Evolutionary conservation across 2,797 vertebrate species (phyloP).

Genomic region (Sebastes dallii): DNA sequence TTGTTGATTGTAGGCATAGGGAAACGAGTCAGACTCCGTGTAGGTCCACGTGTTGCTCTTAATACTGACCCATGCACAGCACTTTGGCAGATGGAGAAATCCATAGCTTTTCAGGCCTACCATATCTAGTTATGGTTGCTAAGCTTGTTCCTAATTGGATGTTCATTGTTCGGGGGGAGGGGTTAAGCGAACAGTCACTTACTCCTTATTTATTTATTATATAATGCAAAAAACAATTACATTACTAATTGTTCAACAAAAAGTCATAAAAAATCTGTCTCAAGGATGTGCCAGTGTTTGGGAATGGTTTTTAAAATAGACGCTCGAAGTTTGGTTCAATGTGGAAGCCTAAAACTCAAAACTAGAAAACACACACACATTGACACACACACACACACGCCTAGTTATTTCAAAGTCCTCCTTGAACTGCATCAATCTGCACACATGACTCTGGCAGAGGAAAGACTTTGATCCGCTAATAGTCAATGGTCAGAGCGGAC

Average conservation of each 20-base stretch:
- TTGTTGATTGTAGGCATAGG: not conserved
- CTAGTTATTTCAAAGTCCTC: conserved; percentile 27
- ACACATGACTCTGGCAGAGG: conserved; percentile 6
- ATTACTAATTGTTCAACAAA: not conserved
- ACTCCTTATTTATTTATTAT: not conserved
- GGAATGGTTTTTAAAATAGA: not conserved
- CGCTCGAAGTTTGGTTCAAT: not conserved
- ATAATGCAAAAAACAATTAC: not conserved
- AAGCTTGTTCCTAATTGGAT: no score
- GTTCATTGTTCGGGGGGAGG: no score
- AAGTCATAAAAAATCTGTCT: not conserved
- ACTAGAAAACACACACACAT: not conserved
- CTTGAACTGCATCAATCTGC: conserved; percentile 33
- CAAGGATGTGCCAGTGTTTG: not conserved
- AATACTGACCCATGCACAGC: no score
- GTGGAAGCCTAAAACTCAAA: not conserved
- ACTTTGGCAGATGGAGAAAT: no score
- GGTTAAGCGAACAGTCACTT: no score
- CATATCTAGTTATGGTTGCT: no score
- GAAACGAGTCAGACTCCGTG: no score
- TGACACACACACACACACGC: not conserved
- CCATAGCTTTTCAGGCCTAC: no score
- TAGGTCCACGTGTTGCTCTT: no score
- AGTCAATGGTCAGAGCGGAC: not conserved
- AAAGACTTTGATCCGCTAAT: not conserved